These are phyloP conservation scores for Amazona vittata DNA, from an alignment of 2,113 vertebrate genomes.

Conservation along the genomic window DNA sequence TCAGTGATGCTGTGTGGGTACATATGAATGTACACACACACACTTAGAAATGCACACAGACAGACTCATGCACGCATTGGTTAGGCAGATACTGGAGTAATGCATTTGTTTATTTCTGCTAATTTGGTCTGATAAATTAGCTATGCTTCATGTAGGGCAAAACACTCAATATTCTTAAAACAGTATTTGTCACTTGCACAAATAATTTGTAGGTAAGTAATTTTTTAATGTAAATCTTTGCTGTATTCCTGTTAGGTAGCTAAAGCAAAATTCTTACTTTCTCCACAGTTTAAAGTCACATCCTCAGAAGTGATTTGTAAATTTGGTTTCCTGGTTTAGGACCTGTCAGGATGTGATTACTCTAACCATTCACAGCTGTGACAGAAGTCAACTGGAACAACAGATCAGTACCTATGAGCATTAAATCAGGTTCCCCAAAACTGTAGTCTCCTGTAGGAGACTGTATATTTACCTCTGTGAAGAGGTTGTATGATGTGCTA, in stretches of 20 bases:
- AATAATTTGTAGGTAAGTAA: not conserved
- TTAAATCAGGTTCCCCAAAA: conserved; percentile 29
- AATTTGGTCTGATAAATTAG: not conserved
- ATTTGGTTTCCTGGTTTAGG: conserved; percentile 49
- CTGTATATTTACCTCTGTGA: not conserved
- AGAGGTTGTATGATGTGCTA: not conserved
- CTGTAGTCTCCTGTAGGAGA: not conserved
- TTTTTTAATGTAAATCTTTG: not conserved
- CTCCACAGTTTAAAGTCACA: not conserved
- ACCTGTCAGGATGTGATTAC: conserved; percentile 33
- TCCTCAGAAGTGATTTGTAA: conserved; percentile 36
- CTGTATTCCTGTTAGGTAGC: not conserved
- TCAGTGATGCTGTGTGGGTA: not conserved
- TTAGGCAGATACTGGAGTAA: not conserved
- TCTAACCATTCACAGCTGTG: not conserved
- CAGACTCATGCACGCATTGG: no score
- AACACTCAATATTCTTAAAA: not conserved
- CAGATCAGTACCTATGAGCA: not conserved
- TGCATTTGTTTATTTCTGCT: not conserved
- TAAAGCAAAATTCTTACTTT: not conserved
- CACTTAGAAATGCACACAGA: not conserved
- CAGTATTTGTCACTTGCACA: not conserved
- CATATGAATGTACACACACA: not conserved
- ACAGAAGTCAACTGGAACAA: conserved; percentile 42
- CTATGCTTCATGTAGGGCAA: not conserved